Evolutionary conservation across 2,888 invertebrate species (phyloP), one percentile per base, ranked within the genome.

Genomic region (Drosophila meridiana): DNA sequence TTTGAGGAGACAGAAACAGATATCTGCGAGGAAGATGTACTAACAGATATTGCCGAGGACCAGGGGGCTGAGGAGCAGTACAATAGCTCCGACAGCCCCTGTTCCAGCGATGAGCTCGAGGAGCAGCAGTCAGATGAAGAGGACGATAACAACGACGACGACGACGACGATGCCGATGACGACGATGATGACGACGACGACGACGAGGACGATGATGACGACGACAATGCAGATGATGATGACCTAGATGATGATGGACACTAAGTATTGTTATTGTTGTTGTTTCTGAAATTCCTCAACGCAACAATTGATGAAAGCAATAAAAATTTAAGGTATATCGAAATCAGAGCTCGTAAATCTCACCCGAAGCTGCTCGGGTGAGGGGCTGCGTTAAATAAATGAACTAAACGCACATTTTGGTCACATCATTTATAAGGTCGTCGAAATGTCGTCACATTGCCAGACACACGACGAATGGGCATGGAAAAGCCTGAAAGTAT

Each of bases 401-500:
- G 69, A 80, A 71, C 69, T 63, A 42, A 61, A 61, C 50, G 69
- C 64, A 62, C 65, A 79, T 73, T 80, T 73, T 58, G 78, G 73
- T 60, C 77, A 56, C 69, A 71, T 83, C 58, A 76, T 77, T 77
- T 75, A 68, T 74, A 64, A 64, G 76, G 69, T 40, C 58, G 68
- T 38, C 56, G 57, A 68, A 74, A 75, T 72, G 82, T 78, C 71
- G 78, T 68, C 74, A 82, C 64, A 70, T 64, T 64, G 70, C 64
- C 73, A 61, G 67, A 65, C 58, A 59, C 50, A 42, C 14, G 53
- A 42, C 66, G 65, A 82, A 77, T 76, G 90, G 86, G 83, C 85
- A 84, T 78, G 83, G 74, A 82, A 76, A 56, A 57, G 86, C 73
- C 91, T 73, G 76, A 88, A 91, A 89, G 73, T 80, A 81, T 85